Base-by-base conservation (phyloP, 2,888 invertebrate genomes). In the Lasioglossum marginatum region DNA sequence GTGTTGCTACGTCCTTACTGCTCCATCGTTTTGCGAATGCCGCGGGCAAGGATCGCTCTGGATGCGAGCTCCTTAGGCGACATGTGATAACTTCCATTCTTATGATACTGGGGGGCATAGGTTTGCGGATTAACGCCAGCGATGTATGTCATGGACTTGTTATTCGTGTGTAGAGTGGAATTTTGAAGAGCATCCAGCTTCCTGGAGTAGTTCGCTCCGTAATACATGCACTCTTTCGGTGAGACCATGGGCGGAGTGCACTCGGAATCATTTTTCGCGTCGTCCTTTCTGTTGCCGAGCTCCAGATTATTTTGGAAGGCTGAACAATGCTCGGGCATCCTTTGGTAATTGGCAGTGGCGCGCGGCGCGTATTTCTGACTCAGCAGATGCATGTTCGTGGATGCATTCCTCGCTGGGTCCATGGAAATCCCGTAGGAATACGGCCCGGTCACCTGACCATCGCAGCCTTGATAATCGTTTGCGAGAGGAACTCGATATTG, bases 221-320 rank as follows among this genome's bases (percentile, higher is more conserved):
- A 85, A 12, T 87, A 90, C 84, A 91, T 88, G 48, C 88, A 91
- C 3, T 88, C 91, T 37, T 72, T 85, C 34, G 91, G 91, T 12
- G 91, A 91, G 27, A 91, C 83, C 70, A 91, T 88, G 12, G 91
- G 91, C 3, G 88, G 91, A 43, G 77, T 63, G 34, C 45, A 86
- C 10, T 91, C 87, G 2, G 79, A 31, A 12, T 75, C 81, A 45
- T 73, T 77, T 23, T 80, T 83, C n/a, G 48, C 48, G 23, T 89
- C 86, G 8, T 82, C 70, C 34, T 77, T 82, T 23, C 81, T 80
- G 23, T 34, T 76, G 57, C 66, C 45, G 0, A 16, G 37, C 37
- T 89, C 81, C n/a, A 81, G 87, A 40, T 48, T 75, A 23, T 16
- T 79, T 19, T 82, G 82, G n/a, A 10, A 78, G 8, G 31, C 14